Percentiles rank a stretch among this genome's conserved stretches.
These are phyloP conservation scores for Platygyra sinensis DNA, from an alignment of 64 coral and sea anemone genomes.

Conservation along the genomic window DNA sequence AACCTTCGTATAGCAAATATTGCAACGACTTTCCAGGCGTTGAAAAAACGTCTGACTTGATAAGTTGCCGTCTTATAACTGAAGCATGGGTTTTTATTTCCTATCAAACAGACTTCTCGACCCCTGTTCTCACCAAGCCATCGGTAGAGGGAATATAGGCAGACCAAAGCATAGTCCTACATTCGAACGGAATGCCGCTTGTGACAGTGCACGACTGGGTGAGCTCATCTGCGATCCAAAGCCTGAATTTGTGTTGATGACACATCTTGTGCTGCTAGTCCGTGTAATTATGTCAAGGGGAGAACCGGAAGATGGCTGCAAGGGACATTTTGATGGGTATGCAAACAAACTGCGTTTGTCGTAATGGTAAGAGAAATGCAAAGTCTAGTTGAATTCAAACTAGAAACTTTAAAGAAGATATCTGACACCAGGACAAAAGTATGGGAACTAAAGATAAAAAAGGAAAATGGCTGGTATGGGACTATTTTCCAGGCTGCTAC, in stretches of 20 bases:
- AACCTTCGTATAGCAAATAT: too few relatives aligned
- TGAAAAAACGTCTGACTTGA: neutral
- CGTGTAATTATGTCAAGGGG: slow-evolving; percentile 70
- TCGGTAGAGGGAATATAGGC: neutral
- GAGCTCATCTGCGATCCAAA: slow-evolving; percentile 38
- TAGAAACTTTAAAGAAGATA: too few relatives aligned
- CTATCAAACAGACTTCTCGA: neutral
- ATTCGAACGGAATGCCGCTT: slow-evolving; percentile 54
- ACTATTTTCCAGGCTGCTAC: too few relatives aligned
- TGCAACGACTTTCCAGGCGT: neutral
- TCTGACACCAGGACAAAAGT: neutral
- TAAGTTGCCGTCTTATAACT: neutral
- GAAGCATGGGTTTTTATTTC: neutral
- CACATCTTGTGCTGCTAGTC: neutral
- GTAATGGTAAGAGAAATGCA: slow-evolving; percentile 72
- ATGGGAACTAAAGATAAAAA: neutral
- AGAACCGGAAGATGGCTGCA: slow-evolving; percentile 43
- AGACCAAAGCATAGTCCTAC: slow-evolving; percentile 40
- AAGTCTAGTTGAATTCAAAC: too few relatives aligned
- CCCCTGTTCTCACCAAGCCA: neutral
- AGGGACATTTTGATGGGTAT: slow-evolving; percentile 89
- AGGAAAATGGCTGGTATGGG: too few relatives aligned
- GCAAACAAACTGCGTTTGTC: slow-evolving; percentile 89
- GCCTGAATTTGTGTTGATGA: slow-evolving; percentile 37
- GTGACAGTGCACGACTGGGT: slow-evolving; percentile 70